Evolutionary conservation across 2,888 invertebrate species (phyloP), one percentile per base, ranked within the genome.

Genomic region (Leptopilina syphax): DNA sequence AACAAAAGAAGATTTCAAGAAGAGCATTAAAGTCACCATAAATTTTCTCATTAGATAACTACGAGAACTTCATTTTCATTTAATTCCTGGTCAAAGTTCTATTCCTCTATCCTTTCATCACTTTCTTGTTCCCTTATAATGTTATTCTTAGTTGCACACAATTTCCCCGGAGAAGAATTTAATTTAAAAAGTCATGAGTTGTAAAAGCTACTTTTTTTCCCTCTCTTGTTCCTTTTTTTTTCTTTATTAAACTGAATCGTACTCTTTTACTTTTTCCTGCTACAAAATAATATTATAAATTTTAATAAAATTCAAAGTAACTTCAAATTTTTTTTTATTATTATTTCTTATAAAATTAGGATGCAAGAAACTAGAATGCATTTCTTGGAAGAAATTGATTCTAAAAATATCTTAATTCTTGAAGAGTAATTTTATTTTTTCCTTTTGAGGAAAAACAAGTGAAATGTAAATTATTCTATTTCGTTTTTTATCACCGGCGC

Each of bases 131-230:
- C 13, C 27, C 54, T 27, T 34, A 10, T 50, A 34, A 70, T 54
- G 54, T 70, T 70, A 34, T 70, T 54, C n/a, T 54, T n/a, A 70
- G 54, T 54, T 27, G 13, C 13, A 8, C 13, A 34, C 54, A 24
- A 70, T 70, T 70, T 34, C 34, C 70, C 70, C 1, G 4, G 50
- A 54, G 27, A n/a, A 70, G 54, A 54, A 54, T 70, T 70, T 70
- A 70, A 34, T 54, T 70, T 34, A 34, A 70, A 63, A 70, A 54
- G 27, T 50, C 70, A 70, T 70, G 54, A 54, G 54, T 54, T 47
- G 50, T 50, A 70, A 70, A 54, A 24, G 54, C 27, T 34, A 13
- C 54, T 27, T 10, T 2, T 8, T 34, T 70, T 50, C 5, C 5
- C 50, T 50, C 18, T 60, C 7, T 60, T 60, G 7, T 60, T n/a